Base-by-base conservation (phyloP, 2,113 vertebrate species). In the Apistogramma diplotaenia region DNA sequence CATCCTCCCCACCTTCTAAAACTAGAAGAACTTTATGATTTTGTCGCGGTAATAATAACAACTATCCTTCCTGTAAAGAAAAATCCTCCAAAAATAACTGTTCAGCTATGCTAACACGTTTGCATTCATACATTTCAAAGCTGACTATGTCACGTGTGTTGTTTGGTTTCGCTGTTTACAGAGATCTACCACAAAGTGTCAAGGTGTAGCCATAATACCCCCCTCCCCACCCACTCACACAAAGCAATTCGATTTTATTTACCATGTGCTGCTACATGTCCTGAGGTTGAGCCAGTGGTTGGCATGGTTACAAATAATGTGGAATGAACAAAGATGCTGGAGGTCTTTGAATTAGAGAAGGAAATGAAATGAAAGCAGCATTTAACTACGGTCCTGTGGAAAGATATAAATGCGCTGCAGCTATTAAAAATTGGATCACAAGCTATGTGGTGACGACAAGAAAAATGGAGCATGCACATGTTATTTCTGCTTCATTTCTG, bases 141-240 rank as follows among this genome's bases (percentile, higher is more conserved):
- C 81, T 85, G 87, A 93, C 94, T 91, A 73, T 89, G 86, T 87
- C 79, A 70, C 90, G 91, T 94, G 79, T 92, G 85, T 84, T 79
- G 85, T 87, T 91, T 79, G 79, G 86, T 57, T 67, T 74, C n/a
- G 81, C 70, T 89, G 90, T 92, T 93, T 91, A 89, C 78, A 77
- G 67, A 89, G 53, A 78, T 84, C 83, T 83, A 85, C 82, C 73
- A 65, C 84, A 92, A 83, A 81, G 74, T 72, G 74, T 73, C 83
- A 88, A 84, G 79, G 86, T 85, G 67, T 82, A 70, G 71, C 71
- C 70, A 82, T 81, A 77, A 81, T 57, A 74, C 54, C 53, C 72
- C 33, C 70, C 1, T 9, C 29, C 49, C n/a, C 27, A 33, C 46
- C 27, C 72, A 13, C 27, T 1, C 60, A 40, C 37, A 1, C 5